Conservation (phyloP, 2,113 vertebrate genomes). For the Recurvirostra avosetta region DNA sequence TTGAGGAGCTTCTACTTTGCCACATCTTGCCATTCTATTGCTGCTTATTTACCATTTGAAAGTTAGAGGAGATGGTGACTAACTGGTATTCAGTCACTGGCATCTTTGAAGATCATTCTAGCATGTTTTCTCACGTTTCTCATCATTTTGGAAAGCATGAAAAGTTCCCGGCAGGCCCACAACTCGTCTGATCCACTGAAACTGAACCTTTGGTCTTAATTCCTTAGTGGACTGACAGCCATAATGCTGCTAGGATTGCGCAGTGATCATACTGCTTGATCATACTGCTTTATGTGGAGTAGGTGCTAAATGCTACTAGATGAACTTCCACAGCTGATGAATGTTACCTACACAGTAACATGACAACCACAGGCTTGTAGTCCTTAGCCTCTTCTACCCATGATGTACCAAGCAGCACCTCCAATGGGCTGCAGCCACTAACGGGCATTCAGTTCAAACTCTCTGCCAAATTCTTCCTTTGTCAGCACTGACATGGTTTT, state of each 20-base stretch:
- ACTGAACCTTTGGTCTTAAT: not conserved
- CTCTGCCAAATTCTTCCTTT: not conserved
- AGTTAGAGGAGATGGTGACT: not conserved
- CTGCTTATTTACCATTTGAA: not conserved
- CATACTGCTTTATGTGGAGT: not conserved
- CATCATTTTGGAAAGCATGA: not conserved
- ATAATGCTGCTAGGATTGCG: not conserved
- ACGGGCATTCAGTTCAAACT: not conserved
- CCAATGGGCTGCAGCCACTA: not conserved
- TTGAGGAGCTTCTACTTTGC: not conserved
- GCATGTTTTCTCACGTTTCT: not conserved
- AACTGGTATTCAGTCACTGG: not conserved
- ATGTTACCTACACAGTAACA: not conserved
- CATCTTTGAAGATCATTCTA: not conserved
- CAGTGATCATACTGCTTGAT: not conserved
- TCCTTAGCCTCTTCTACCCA: not conserved
- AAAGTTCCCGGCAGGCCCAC: not conserved
- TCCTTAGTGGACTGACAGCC: not conserved
- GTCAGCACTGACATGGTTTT: not conserved
- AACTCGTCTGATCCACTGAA: not conserved
- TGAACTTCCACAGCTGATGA: not conserved
- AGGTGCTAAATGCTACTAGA: not conserved
- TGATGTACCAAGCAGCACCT: not conserved
- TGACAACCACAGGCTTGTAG: not conserved
- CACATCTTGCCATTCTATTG: not conserved